Base-by-base conservation (phyloP, 2,113 vertebrate species). In the Dipodomys spectabilis region DNA sequence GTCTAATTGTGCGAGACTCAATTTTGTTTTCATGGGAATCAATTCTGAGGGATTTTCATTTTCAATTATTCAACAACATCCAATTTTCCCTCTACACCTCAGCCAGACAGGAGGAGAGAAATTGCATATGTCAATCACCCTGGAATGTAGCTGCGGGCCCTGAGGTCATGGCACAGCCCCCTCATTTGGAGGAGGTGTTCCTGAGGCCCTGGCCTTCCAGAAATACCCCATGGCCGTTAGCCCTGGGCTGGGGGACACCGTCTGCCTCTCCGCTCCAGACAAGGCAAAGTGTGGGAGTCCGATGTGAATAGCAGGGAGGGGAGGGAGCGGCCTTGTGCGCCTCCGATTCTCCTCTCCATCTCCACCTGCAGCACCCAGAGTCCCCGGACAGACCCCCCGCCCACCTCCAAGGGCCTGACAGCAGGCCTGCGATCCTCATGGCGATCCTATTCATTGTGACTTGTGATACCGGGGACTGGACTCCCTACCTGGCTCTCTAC, bases 31-130 rank as follows among this genome's bases (percentile, higher is more conserved):
- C 95, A 95, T 93, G 88, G 87, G 96, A 97, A 97, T 97, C 96
- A 97, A 94, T 96, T 97, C 93, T 23, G 85, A 96, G 82, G 94
- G 96, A 97, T 97, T 97, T 97, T 96, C 95, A 95, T 97, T 97
- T 96, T 97, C 95, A 97, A 97, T 97, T 97, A 97, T 97, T 97
- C 96, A 97, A 79, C 96, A 96, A 82, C 96, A 96, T 96, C 95
- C 96, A 96, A 96, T 97, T 97, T 96, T 96, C 91, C 90, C 92
- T 96, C 90, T 81, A 90, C 44, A 96, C 96, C 96, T 92, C 74
- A 2, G 87, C 93, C 79, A 95, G 95, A 92, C 87, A 80, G 87
- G 71, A 96, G 85, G 88, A 96, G 85, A 92, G 92, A 96, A 94
- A 97, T 96, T 96, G 95, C 92, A 92, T 92, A n/a, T 94, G 96